Percentiles rank a stretch among this genome's conserved stretches.
These are phyloP conservation scores for Podarcis muralis DNA, from an alignment of 2,113 vertebrate genomes.

Conservation along the genomic window DNA sequence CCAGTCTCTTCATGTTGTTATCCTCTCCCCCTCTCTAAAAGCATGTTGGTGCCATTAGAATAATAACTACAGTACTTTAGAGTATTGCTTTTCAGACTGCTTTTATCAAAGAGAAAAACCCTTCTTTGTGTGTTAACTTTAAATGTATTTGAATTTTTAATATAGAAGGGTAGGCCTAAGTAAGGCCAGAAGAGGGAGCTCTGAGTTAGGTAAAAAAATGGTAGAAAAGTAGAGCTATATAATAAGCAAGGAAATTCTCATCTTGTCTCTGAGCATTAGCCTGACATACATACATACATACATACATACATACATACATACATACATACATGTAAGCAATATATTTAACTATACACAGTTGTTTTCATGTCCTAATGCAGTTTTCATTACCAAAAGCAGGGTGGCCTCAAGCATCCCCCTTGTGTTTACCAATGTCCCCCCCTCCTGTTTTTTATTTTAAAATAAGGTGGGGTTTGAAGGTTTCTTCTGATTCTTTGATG, in stretches of 20 bases:
- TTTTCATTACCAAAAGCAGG: neutral
- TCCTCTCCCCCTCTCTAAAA: neutral
- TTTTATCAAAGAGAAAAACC: neutral
- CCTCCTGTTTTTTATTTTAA: no score
- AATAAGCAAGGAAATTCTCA: accelerated
- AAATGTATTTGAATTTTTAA: neutral
- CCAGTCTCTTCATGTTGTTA: neutral
- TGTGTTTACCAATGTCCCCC: no score
- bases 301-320: neutral
- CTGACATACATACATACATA: neutral
- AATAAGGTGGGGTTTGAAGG: no score
- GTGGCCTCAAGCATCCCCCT: no score
- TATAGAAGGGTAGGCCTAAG: neutral
- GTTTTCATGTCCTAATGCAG: neutral
- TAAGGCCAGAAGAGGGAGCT: constrained; percentile 36
- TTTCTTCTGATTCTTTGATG: no score
- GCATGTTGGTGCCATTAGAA: neutral
- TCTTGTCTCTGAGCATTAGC: neutral
- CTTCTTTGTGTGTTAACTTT: neutral
- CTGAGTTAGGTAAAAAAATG: neutral
- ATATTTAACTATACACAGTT: neutral
- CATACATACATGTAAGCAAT: neutral
- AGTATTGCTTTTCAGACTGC: neutral
- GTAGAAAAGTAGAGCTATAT: neutral
- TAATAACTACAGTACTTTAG: neutral